Percentiles rank a stretch among this genome's conserved stretches.
Conservation (phyloP, 2,113 vertebrate genomes). For the Sceloporus undulatus region DNA sequence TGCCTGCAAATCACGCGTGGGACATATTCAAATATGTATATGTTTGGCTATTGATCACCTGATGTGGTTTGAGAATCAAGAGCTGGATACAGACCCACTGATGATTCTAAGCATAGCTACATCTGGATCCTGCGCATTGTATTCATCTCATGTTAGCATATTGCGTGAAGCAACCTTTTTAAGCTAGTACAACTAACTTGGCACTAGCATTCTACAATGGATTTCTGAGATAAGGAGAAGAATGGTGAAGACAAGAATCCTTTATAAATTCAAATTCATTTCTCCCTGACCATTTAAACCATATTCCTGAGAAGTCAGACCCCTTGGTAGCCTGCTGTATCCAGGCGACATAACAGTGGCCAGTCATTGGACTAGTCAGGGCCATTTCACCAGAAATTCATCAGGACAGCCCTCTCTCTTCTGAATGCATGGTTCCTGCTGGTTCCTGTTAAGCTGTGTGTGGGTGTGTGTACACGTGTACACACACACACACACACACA, state of each 20-base stretch:
- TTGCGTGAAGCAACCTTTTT: neutral
- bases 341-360: neutral
- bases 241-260: neutral
- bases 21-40: neutral
- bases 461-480: too few relatives aligned
- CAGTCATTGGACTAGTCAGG: neutral
- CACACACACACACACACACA: too few relatives aligned
- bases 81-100: neutral
- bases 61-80: neutral
- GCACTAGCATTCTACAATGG: neutral
- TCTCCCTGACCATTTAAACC: neutral
- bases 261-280: neutral
- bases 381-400: slow-evolving; percentile 9
- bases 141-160: neutral
- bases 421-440: too few relatives aligned
- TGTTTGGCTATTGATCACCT: neutral
- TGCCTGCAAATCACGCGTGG: neutral
- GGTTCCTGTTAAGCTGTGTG: neutral
- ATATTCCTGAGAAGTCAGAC: neutral
- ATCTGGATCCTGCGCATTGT: neutral
- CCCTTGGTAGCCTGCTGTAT: too few relatives aligned
- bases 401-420: neutral
- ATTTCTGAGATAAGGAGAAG: neutral
- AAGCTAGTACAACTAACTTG: neutral
- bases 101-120: neutral